Evolutionary conservation across 2,797 vertebrate species (phyloP).

Genomic region (Harpagifer antarcticus): DNA sequence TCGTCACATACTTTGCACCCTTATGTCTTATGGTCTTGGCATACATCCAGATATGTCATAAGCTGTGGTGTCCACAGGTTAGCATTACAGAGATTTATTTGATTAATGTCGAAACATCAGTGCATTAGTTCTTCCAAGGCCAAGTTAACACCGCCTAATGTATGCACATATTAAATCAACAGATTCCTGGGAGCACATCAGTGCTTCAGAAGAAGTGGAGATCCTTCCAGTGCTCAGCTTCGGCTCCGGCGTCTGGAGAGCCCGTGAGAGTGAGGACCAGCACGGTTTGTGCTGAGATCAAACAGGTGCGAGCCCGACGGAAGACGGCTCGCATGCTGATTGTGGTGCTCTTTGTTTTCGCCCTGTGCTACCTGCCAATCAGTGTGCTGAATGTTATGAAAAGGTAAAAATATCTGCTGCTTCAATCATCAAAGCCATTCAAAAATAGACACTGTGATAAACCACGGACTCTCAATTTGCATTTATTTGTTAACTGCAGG

Average conservation of each 20-base stretch:
- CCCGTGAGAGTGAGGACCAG: constrained; percentile 87
- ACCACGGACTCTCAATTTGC: neutral
- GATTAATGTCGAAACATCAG: neutral
- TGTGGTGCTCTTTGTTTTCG: constrained; percentile 95
- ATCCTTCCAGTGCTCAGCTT: constrained; percentile 85
- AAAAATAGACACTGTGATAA: neutral
- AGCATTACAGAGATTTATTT: constrained; percentile 15
- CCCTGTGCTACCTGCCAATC: constrained; percentile 96
- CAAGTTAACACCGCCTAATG: neutral
- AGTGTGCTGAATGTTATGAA: constrained; percentile 97
- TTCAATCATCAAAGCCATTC: neutral
- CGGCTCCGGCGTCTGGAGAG: constrained; percentile 79
- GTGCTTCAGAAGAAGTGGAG: constrained; percentile 93
- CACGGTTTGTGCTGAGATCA: constrained; percentile 93
- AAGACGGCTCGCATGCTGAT: constrained; percentile 98
- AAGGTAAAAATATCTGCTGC: constrained; percentile 84
- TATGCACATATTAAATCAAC: constrained; percentile 35
- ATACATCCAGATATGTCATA: constrained; percentile 97
- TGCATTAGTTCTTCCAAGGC: neutral
- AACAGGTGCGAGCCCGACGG: constrained; percentile 92
- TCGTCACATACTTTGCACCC: constrained; percentile 95
- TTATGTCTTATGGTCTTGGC: constrained; percentile 97
- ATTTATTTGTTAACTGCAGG: neutral
- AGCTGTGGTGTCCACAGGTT: constrained; percentile 97
- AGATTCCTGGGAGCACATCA: constrained; percentile 97